phyloP scores from a whole-genome alignment of 2,888 invertebrate genomes.

The Plebejus anna region DNA sequence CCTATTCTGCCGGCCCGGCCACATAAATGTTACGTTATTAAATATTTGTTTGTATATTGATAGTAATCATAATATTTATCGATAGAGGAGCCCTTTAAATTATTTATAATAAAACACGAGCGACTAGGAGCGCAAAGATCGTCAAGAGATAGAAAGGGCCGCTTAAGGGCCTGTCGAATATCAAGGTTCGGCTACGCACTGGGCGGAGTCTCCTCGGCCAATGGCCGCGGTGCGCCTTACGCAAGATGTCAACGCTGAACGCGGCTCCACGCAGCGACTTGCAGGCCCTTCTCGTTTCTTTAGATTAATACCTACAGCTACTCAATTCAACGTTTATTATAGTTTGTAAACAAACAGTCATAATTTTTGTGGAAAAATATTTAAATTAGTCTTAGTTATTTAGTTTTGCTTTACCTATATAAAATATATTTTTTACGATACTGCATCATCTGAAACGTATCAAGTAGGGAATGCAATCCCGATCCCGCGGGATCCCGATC shows the following conservation, averaged over 20 bases:
- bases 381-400: not conserved
- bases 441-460: too few relatives aligned
- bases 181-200: conserved; percentile 71
- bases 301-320: not conserved
- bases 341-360: not conserved
- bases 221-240: conserved; percentile 59
- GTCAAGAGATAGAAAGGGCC: conserved; percentile 67
- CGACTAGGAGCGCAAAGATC: conserved; percentile 66
- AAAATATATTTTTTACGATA: not conserved
- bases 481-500: too few relatives aligned
- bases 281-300: conserved; percentile 40
- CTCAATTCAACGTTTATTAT: not conserved
- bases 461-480: too few relatives aligned
- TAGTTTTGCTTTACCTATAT: not conserved
- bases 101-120: conserved; percentile 80
- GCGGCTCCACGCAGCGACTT: conserved; percentile 46
- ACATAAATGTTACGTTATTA: conserved; percentile 24
- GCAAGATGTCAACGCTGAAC: conserved; percentile 53
- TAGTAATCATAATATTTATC: conserved; percentile 42
- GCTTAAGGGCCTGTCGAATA: conserved; percentile 66
- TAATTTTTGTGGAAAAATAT: not conserved
- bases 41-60: conserved; percentile 29
- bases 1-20: not conserved
- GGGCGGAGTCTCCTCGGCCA: conserved; percentile 72
- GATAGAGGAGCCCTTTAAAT: conserved; percentile 71